Evolutionary conservation across 2,888 invertebrate genomes (phyloP).

Genomic region (Patella pellucida): DNA sequence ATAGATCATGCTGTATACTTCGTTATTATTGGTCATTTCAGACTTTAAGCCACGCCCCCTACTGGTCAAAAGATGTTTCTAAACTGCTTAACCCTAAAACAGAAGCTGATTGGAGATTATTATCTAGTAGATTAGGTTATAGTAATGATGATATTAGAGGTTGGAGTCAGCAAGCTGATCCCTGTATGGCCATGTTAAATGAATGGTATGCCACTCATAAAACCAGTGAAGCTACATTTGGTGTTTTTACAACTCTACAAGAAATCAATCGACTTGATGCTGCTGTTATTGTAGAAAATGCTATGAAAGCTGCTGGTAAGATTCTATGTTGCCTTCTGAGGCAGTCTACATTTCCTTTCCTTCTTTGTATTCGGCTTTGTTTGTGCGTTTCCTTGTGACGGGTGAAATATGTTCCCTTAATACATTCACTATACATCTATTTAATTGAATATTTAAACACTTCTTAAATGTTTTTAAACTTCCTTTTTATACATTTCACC

Average conservation of each 20-base stretch:
- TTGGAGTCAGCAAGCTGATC: constrained; percentile 66
- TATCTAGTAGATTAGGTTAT: constrained; percentile 64
- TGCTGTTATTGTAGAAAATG: constrained; percentile 62
- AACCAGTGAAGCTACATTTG: constrained; percentile 60
- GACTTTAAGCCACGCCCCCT: constrained; percentile 67
- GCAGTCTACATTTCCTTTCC: no score
- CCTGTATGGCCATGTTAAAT: constrained; percentile 66
- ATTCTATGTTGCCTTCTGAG: no score
- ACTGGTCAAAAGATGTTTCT: constrained; percentile 65
- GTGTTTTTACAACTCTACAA: constrained; percentile 58
- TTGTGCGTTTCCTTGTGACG: no score
- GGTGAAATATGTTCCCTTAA: no score
- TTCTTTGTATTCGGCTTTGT: no score
- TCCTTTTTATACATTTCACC: no score
- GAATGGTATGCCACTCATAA: constrained; percentile 68
- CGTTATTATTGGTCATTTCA: constrained; percentile 33
- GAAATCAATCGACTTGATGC: constrained; percentile 66
- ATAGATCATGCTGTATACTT: constrained; percentile 36
- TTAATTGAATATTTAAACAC: no score
- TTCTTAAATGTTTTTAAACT: no score
- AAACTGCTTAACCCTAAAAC: constrained; percentile 58
- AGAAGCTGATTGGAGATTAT: constrained; percentile 65
- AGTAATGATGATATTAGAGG: constrained; percentile 62
- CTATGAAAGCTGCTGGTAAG: constrained; percentile 62
- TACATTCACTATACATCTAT: no score